phyloP scores from a whole-genome alignment of 2,113 vertebrate species.

The Phyllostomus hastatus region DNA sequence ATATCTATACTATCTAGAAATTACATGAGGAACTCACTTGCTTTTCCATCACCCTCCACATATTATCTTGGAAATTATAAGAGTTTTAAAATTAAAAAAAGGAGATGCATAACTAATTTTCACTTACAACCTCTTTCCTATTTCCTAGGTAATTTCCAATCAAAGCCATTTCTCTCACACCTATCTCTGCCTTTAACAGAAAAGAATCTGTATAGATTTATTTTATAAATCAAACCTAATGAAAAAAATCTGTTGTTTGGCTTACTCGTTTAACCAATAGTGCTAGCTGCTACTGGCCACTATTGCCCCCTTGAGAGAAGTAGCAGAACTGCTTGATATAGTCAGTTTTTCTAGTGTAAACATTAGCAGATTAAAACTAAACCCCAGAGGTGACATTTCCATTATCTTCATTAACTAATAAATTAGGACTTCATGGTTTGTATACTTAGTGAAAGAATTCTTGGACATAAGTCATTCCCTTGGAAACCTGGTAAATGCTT shows the following conservation, averaged over 20 bases:
- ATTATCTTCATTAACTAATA: not conserved
- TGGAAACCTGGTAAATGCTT: not conserved
- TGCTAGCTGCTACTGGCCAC: not conserved
- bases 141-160: conserved; percentile 70
- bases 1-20: conserved; percentile 36
- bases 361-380: conserved; percentile 16
- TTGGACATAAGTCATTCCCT: not conserved
- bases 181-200: conserved; percentile 52
- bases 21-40: not conserved
- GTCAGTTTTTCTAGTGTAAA: not conserved
- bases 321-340: not conserved
- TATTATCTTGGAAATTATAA: conserved; percentile 23
- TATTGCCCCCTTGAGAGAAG: not conserved
- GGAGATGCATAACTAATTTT: conserved; percentile 67
- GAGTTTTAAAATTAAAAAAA: conserved; percentile 59
- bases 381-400: not conserved
- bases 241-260: not conserved
- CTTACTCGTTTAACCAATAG: not conserved
- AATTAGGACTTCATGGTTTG: not conserved
- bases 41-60: not conserved
- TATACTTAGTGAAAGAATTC: not conserved
- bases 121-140: conserved; percentile 58
- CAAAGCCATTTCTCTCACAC: conserved; percentile 47
- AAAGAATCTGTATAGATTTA: conserved; percentile 16
- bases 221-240: not conserved